Percentiles rank a stretch among this genome's conserved stretches.
Evolutionary conservation across 2,797 vertebrate species (phyloP).

Genomic region (Liparis tanakae): DNA sequence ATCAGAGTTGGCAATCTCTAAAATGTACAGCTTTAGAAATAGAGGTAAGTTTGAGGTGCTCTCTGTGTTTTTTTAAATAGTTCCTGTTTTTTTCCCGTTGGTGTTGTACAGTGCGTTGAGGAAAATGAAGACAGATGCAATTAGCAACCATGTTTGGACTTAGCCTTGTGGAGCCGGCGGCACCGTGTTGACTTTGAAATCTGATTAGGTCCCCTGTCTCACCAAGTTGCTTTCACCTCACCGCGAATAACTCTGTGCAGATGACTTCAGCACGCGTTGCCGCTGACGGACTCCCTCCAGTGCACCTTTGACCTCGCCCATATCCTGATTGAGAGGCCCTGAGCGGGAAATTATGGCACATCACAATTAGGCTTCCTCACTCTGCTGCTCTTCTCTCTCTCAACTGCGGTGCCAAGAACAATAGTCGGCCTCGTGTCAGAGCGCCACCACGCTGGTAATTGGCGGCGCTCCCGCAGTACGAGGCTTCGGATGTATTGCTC

Average conservation of each 20-base stretch:
- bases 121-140: conserved; percentile 83
- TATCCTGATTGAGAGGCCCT: conserved; percentile 67
- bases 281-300: conserved; percentile 68
- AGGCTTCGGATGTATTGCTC: conserved; percentile 67
- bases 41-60: conserved; percentile 76
- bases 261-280: conserved; percentile 71
- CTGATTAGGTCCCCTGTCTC: conserved; percentile 77
- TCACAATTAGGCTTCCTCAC: conserved; percentile 70
- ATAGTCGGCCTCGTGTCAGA: conserved; percentile 68
- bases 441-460: conserved; percentile 68
- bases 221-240: conserved; percentile 75
- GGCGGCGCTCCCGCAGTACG: conserved; percentile 56
- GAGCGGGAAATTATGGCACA: conserved; percentile 72
- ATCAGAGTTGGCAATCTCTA: conserved; percentile 77
- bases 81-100: conserved; percentile 63
- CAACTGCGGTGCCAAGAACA: conserved; percentile 76
- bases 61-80: conserved; percentile 73
- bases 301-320: conserved; percentile 73
- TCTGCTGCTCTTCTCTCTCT: conserved; percentile 55
- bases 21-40: conserved; percentile 74
- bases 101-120: conserved; percentile 73
- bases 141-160: conserved; percentile 77
- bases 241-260: conserved; percentile 71
- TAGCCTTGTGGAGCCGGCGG: conserved; percentile 66
- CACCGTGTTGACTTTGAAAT: conserved; percentile 82